These are phyloP conservation scores for Neostethus bicornis DNA, from an alignment of 2,797 vertebrate genomes.

Conservation along the genomic window DNA sequence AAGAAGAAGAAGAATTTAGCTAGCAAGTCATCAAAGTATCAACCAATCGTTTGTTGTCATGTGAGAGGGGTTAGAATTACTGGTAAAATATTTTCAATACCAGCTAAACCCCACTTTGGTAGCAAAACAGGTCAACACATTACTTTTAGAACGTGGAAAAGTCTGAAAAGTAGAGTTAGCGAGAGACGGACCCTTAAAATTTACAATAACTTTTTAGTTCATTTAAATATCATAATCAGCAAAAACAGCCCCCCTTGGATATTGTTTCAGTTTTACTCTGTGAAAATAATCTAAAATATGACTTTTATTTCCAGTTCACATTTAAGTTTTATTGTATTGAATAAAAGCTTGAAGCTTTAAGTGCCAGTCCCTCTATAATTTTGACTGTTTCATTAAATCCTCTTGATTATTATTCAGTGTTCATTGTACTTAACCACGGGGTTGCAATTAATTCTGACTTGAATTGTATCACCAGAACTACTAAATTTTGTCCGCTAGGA, in stretches of 20 bases:
- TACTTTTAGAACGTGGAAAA: too few species aligned
- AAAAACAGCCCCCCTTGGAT: not conserved
- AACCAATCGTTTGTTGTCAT: too few species aligned
- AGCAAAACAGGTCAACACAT: too few species aligned
- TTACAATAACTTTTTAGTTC: not conserved
- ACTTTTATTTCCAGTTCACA: not conserved
- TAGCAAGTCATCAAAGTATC: too few species aligned
- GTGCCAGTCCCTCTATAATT: not conserved
- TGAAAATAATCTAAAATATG: not conserved
- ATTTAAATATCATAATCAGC: not conserved
- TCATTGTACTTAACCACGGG: too few species aligned
- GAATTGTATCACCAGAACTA: not conserved
- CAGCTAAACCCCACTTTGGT: too few species aligned
- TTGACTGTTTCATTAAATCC: not conserved
- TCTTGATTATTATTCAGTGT: not conserved
- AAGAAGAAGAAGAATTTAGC: too few species aligned
- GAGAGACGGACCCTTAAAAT: too few species aligned
- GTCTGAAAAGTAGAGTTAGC: too few species aligned
- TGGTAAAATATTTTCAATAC: too few species aligned
- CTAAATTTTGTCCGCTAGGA: slow-evolving; percentile 4
- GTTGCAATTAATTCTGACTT: not conserved
- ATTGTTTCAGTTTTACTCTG: not conserved
- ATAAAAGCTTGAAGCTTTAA: not conserved
- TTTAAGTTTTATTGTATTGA: not conserved
- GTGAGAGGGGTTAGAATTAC: too few species aligned